These are phyloP conservation scores for Andinoacara biseriatus DNA, from an alignment of 2,113 vertebrate species.

Conservation along the genomic window DNA sequence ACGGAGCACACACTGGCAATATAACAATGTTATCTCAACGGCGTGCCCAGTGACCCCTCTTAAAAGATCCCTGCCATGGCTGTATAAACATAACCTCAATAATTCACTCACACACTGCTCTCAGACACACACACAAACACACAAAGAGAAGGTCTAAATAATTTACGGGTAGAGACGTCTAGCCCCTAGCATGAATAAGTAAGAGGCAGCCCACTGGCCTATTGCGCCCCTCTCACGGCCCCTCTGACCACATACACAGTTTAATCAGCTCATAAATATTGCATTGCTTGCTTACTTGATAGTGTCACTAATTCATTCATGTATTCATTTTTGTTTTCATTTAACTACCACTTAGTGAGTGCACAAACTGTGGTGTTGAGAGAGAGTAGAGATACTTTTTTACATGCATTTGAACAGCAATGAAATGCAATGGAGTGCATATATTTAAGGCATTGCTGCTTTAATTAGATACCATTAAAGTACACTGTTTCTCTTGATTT, in stretches of 20 bases:
- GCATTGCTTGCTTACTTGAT: constrained; percentile 64
- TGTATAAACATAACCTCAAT: constrained; percentile 69
- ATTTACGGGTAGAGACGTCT: constrained; percentile 73
- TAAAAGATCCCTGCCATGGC: constrained; percentile 65
- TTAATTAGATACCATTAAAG: constrained; percentile 11
- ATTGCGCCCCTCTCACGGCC: constrained; percentile 33
- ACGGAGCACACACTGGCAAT: background rate
- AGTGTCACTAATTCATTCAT: constrained; percentile 62
- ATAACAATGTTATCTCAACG: constrained; percentile 72
- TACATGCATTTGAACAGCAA: background rate
- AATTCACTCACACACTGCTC: constrained; percentile 56
- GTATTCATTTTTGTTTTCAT: constrained; percentile 60
- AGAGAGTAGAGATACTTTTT: constrained; percentile 15
- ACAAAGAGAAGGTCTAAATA: constrained; percentile 72
- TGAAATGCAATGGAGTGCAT: background rate
- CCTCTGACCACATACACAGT: constrained; percentile 52
- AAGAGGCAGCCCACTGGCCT: constrained; percentile 50
- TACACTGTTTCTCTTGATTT: background rate
- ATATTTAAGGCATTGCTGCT: background rate
- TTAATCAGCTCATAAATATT: constrained; percentile 76
- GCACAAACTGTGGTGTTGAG: constrained; percentile 21
- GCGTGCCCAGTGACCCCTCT: constrained; percentile 70
- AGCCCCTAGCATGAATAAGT: constrained; percentile 73
- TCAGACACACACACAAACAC: constrained; percentile 18
- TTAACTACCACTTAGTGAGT: constrained; percentile 43